Base-by-base conservation (phyloP, 2,888 invertebrate species). In the Tillus elongatus region DNA sequence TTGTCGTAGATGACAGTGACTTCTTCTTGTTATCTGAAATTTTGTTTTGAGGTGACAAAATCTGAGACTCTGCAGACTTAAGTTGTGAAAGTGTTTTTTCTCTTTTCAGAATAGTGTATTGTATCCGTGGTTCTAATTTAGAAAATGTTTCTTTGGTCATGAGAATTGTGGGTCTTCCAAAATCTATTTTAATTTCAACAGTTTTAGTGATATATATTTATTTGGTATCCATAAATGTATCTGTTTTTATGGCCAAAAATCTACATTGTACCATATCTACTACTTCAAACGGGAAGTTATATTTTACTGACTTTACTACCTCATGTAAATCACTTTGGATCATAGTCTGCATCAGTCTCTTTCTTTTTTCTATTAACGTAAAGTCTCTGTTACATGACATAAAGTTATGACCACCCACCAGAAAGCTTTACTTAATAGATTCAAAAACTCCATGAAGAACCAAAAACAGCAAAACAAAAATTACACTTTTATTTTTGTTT, bases 31-130 rank as follows among this genome's bases (percentile, higher is more conserved):
- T 27, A 11, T 36, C 6, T 33, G 12, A 28, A 11, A 2, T 19
- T 35, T 2, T 26, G 12, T 31, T 26, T 32, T 16, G 16, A n/a
- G n/a, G n/a, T n/a, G n/a, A n/a, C n/a, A n/a, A n/a, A n/a, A n/a
- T n/a, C n/a, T n/a, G n/a, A n/a, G n/a, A n/a, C n/a, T n/a, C n/a
- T n/a, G n/a, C 24, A 19, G 24, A 19, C 24, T 19, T n/a, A 19
- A 19, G 24, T 27, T 19, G 8, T 29, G 10, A 27, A 9, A 15
- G 15, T 35, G 6, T 19, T 35, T 26, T 26, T 26, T 26, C 34
- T 11, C 10, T 6, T 35, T 29, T 15, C 27, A 11, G 3, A 35
- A 27, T 24, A 37, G 8, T 9, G 13, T 10, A 16, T 28, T 12
- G n/a, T 33, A 10, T 2, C 14, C 10, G 33, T 6, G 8, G 15